Evolutionary conservation across 2,888 invertebrate species (phyloP).

Genomic region (Tigriopus californicus): DNA sequence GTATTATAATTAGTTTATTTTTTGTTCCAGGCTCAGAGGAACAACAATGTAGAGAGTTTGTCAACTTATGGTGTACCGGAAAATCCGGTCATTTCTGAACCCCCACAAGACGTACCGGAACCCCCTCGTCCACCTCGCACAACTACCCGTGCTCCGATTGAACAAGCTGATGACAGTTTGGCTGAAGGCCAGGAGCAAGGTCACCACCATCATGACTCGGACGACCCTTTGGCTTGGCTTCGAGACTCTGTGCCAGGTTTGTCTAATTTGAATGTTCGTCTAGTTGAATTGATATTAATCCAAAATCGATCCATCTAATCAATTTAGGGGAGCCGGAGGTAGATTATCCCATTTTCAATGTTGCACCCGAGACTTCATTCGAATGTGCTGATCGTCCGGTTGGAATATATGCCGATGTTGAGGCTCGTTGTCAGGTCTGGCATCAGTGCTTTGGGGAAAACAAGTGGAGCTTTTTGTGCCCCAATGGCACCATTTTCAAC

Average conservation of each 20-base stretch:
- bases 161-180: no score
- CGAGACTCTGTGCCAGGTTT: slow-evolving; percentile 41
- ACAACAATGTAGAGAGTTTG: no score
- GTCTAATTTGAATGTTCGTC: not conserved
- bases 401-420: slow-evolving; percentile 44
- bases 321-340: slow-evolving; percentile 35
- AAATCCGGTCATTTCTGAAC: no score
- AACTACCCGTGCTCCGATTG: no score
- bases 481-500: slow-evolving; percentile 46
- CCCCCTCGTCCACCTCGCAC: no score
- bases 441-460: slow-evolving; percentile 38
- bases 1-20: no score
- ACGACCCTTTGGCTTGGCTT: slow-evolving; percentile 32
- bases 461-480: slow-evolving; percentile 41
- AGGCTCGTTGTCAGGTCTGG: slow-evolving; percentile 45
- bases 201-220: not conserved
- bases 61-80: no score
- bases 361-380: slow-evolving; percentile 20
- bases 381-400: slow-evolving; percentile 37
- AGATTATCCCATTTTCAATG: slow-evolving; percentile 42
- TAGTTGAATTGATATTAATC: not conserved
- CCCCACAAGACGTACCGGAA: no score
- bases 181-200: no score
- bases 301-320: not conserved
- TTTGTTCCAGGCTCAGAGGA: no score